Conservation (phyloP, 2,797 vertebrate species). For the Pangasius larnaudii region DNA sequence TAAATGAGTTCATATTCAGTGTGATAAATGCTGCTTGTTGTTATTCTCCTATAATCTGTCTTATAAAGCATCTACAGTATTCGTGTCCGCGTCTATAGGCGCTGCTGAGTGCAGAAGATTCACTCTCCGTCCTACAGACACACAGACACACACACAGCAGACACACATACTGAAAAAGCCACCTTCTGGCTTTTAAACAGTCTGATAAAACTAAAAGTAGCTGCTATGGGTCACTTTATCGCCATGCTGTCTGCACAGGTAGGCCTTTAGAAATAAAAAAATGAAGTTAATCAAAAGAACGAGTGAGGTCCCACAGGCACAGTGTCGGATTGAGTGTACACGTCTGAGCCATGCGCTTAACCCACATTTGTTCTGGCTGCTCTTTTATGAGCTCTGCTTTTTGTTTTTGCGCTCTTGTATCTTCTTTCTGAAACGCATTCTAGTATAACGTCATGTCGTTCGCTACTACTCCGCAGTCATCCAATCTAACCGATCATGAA, state of each 20-base stretch:
- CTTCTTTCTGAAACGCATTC: not conserved
- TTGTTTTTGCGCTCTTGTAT: not conserved
- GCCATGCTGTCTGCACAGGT: not conserved
- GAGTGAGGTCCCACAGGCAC: not conserved
- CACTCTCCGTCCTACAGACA: not conserved
- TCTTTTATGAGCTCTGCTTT: not conserved
- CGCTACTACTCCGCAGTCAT: not conserved
- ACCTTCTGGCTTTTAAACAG: not conserved
- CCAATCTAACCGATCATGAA: not conserved
- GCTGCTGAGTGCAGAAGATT: not conserved
- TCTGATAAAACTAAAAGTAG: not conserved
- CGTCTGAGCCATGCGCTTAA: not conserved
- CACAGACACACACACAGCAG: not conserved
- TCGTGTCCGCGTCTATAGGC: not conserved
- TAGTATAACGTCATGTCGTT: not conserved
- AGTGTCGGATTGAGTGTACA: not conserved
- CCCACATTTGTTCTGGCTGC: not conserved
- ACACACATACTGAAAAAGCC: not conserved
- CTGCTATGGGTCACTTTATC: not conserved
- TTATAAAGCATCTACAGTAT: not conserved
- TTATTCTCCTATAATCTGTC: not conserved
- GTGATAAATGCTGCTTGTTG: not conserved
- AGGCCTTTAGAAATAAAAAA: not conserved
- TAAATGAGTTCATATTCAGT: not conserved
- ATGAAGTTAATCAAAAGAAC: not conserved